A percentile compares a stretch with the other conserved stretches of the same genome.
Evolutionary conservation across 1,140 invertebrate genomes (phyloP).

Genomic region (Hycleus phaleratus): DNA sequence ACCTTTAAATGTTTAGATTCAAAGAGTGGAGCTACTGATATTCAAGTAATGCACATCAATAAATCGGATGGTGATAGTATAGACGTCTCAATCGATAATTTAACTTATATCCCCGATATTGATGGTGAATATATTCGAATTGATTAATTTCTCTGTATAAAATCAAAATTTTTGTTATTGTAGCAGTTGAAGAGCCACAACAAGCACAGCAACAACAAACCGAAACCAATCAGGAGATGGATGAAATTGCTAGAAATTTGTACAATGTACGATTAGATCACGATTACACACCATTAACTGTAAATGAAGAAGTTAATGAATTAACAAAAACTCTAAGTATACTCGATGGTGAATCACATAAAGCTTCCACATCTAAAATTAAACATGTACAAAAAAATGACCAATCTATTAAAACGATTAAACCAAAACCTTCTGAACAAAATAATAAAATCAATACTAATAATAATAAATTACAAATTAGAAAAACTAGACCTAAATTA

Average conservation of each 20-base stretch:
- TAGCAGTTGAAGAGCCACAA: not conserved
- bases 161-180: not conserved
- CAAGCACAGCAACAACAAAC: not conserved
- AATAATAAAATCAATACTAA: not conserved
- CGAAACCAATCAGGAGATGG: constrained; percentile 35
- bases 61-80: constrained; percentile 34
- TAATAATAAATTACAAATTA: constrained; percentile 4
- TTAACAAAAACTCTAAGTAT: constrained; percentile 36
- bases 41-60: constrained; percentile 37
- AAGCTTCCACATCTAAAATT: not conserved
- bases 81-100: constrained; percentile 35
- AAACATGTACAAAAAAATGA: constrained; percentile 1
- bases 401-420: not conserved
- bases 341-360: constrained; percentile 28
- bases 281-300: constrained; percentile 56
- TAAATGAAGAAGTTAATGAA: constrained; percentile 35
- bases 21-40: constrained; percentile 30
- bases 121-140: constrained; percentile 17
- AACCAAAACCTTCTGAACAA: too few species aligned
- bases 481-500: not conserved
- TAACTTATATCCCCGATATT: constrained; percentile 33
- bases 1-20: constrained; percentile 20
- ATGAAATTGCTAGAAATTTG: constrained; percentile 46
- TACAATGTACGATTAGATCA: constrained; percentile 56
- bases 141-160: not conserved